A percentile compares a stretch with the other conserved stretches of the same genome.
These are phyloP conservation scores for Varroa destructor DNA, from an alignment of 1,140 invertebrate species.

Conservation along the genomic window DNA sequence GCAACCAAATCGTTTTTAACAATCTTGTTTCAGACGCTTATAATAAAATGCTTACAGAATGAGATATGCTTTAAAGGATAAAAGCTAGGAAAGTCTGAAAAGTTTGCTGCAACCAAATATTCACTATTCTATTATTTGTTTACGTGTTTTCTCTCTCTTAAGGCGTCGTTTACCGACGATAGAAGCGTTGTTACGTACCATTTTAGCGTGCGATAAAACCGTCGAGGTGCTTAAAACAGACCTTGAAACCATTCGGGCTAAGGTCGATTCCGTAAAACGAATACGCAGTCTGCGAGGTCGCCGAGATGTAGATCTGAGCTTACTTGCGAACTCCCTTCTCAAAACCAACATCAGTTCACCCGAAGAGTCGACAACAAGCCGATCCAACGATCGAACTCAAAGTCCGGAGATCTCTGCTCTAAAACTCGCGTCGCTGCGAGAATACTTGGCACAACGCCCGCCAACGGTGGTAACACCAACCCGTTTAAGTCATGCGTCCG, in stretches of 20 bases:
- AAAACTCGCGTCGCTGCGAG: not conserved
- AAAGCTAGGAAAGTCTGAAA: too few relatives aligned
- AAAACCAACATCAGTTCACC: not conserved
- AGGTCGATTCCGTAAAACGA: conserved; percentile 17
- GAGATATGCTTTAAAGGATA: too few relatives aligned
- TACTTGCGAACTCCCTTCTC: conserved; percentile 4
- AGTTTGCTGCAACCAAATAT: too few relatives aligned
- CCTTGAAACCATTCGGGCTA: not conserved
- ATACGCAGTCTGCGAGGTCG: conserved; percentile 4
- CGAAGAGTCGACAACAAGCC: not conserved
- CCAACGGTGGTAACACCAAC: not conserved
- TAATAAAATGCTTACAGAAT: too few relatives aligned
- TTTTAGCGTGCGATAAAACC: conserved; percentile 12
- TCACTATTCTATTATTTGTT: too few relatives aligned
- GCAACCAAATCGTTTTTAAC: too few relatives aligned
- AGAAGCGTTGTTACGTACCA: conserved; percentile 1
- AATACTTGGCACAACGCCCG: conserved; percentile 2
- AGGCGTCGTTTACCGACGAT: conserved; percentile 9
- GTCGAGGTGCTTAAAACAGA: not conserved
- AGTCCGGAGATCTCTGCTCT: not conserved
- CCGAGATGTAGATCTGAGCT: not conserved
- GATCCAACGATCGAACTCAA: not conserved
- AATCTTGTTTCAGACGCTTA: too few relatives aligned
- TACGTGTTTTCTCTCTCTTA: not conserved
- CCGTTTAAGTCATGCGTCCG: not conserved